phyloP scores from a whole-genome alignment of 2,113 vertebrate species.

The Sinosuthora webbiana region DNA sequence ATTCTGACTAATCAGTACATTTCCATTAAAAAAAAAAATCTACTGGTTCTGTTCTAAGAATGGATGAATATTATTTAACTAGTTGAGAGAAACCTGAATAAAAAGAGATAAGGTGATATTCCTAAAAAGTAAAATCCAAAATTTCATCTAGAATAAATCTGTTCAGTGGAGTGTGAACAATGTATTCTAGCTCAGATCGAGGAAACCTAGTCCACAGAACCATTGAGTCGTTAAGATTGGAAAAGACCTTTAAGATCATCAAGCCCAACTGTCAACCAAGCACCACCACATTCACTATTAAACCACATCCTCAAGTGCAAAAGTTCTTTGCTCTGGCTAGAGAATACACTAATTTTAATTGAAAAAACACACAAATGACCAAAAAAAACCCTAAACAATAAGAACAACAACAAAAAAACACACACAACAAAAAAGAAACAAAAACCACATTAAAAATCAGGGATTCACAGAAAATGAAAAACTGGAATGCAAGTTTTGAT shows the following conservation, averaged over 20 bases:
- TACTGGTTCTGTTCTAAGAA: not conserved
- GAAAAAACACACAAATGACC: not conserved
- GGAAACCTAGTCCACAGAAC: not conserved
- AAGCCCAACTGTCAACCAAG: not conserved
- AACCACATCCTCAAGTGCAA: not conserved
- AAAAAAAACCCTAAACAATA: not conserved
- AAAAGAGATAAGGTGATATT: not conserved
- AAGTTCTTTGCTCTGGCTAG: not conserved
- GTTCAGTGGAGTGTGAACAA: not conserved
- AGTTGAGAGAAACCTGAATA: not conserved
- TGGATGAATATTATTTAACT: not conserved
- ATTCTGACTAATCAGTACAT: not conserved
- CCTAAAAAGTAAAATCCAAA: not conserved
- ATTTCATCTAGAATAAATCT: not conserved
- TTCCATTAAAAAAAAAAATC: not conserved
- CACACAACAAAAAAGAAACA: not conserved
- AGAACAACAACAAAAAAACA: not conserved
- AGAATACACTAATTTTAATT: not conserved
- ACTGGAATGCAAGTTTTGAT: not conserved
- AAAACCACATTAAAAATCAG: not conserved
- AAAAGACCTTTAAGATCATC: not conserved
- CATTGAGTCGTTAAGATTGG: not conserved
- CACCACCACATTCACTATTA: not conserved
- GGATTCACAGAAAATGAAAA: not conserved
- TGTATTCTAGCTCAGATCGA: not conserved